Percentiles rank a stretch among this genome's conserved stretches.
phyloP scores from a whole-genome alignment of 1,140 invertebrate genomes.

The Theocolax elegans region DNA sequence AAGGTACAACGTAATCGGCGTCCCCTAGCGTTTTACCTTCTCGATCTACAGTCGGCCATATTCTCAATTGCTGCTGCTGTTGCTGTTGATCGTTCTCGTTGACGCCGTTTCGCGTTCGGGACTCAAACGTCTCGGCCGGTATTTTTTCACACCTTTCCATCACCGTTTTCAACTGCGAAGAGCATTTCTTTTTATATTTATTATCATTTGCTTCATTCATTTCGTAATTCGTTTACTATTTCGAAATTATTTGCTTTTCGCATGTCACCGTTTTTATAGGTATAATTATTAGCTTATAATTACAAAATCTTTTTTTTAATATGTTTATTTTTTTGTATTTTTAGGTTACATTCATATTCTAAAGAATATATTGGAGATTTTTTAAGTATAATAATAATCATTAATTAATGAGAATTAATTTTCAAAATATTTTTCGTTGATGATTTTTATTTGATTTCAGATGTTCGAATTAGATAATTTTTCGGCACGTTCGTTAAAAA shows the following conservation, averaged over 20 bases:
- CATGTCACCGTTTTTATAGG: no score
- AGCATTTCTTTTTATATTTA: background rate
- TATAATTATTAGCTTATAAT: no score
- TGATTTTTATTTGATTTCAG: no score
- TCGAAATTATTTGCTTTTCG: no score
- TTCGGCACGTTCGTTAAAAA: no score
- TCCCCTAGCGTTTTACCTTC: conserved; percentile 74
- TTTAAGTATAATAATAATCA: no score
- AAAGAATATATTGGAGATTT: no score
- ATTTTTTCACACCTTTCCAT: conserved; percentile 82
- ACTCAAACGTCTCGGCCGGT: conserved; percentile 73
- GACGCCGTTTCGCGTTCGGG: conserved; percentile 59
- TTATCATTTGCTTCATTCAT: background rate
- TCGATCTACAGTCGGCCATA: conserved; percentile 75
- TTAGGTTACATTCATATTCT: background rate
- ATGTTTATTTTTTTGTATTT: background rate
- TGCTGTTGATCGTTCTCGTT: conserved; percentile 59
- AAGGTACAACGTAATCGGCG: conserved; percentile 78
- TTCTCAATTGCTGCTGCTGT: conserved; percentile 59
- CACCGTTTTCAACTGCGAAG: conserved; percentile 75
- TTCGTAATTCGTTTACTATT: no score
- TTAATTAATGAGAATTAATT: no score
- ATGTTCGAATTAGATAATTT: no score
- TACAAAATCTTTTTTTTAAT: no score
- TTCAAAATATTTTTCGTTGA: no score